Conservation (phyloP, 1,140 invertebrate species). For the Trachymyrmex septentrionalis region DNA sequence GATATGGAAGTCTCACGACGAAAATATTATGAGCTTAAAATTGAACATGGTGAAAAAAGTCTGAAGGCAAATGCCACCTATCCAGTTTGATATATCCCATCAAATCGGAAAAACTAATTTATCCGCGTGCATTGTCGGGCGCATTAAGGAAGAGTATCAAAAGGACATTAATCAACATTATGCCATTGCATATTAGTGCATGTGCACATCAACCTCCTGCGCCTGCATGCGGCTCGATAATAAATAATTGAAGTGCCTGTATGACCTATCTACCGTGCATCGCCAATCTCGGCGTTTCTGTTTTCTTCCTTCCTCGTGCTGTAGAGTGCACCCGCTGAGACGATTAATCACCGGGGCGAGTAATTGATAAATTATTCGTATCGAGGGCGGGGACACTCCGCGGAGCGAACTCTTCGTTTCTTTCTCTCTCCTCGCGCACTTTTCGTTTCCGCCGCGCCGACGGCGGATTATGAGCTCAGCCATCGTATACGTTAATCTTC, state of each 20-base stretch:
- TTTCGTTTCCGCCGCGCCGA: conserved; percentile 37
- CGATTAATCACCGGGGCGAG: conserved; percentile 69
- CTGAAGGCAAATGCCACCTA: background rate
- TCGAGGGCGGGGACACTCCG: conserved; percentile 63
- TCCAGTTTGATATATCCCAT: background rate
- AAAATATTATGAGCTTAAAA: background rate
- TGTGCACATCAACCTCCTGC: conserved; percentile 52
- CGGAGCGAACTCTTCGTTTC: conserved; percentile 36
- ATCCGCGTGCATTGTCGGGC: conserved; percentile 24
- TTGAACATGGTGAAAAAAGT: background rate
- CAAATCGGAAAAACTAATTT: conserved; percentile 39
- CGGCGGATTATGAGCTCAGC: conserved; percentile 50
- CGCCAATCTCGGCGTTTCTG: conserved; percentile 47
- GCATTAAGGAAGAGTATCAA: conserved; percentile 45
- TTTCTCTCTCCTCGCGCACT: conserved; percentile 32
- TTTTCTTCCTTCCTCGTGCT: conserved; percentile 38
- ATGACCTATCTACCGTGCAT: conserved; percentile 60
- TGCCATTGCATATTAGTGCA: conserved; percentile 62
- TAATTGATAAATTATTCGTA: conserved; percentile 73
- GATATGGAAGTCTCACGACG: background rate
- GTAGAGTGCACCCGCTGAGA: conserved; percentile 34
- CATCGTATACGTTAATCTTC: conserved; percentile 66
- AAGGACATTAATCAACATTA: conserved; percentile 61
- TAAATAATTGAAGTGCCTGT: conserved; percentile 63
- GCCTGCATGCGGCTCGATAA: conserved; percentile 53